Conservation (phyloP, 2,113 vertebrate species). For the Dicentrarchus labrax region DNA sequence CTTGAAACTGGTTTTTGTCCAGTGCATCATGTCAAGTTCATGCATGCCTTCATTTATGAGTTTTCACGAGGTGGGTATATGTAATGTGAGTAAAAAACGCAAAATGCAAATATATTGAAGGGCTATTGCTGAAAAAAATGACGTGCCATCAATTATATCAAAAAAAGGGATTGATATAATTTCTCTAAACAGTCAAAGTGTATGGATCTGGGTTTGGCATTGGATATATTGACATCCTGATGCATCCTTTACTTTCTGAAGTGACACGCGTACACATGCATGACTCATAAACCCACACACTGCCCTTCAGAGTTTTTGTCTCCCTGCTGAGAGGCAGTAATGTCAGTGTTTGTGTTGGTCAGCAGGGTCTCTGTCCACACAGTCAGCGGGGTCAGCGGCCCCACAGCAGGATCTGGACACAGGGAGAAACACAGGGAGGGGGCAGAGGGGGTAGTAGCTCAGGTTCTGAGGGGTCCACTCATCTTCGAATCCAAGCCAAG, state of each 20-base stretch:
- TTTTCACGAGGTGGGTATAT: background rate
- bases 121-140: background rate
- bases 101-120: background rate
- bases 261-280: background rate
- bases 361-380: slow-evolving; percentile 78
- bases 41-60: too few species aligned
- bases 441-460: slow-evolving; percentile 19
- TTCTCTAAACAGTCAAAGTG: background rate
- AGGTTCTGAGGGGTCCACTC: slow-evolving; percentile 67
- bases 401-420: slow-evolving; percentile 74
- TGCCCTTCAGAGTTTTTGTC: slow-evolving; percentile 63
- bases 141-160: too few species aligned
- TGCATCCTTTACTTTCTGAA: slow-evolving; percentile 27
- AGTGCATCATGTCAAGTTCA: too few species aligned
- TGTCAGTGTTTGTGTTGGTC: slow-evolving; percentile 75
- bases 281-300: slow-evolving; percentile 39
- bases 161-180: background rate
- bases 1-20: too few species aligned
- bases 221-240: slow-evolving; percentile 12
- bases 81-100: background rate
- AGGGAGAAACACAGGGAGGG: slow-evolving; percentile 50
- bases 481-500: slow-evolving; percentile 71
- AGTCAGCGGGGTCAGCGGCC: slow-evolving; percentile 69
- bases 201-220: background rate
- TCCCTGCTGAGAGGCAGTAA: slow-evolving; percentile 66